phyloP scores from a whole-genome alignment of 2,888 invertebrate genomes.

The Dicranocentrus wangi region DNA sequence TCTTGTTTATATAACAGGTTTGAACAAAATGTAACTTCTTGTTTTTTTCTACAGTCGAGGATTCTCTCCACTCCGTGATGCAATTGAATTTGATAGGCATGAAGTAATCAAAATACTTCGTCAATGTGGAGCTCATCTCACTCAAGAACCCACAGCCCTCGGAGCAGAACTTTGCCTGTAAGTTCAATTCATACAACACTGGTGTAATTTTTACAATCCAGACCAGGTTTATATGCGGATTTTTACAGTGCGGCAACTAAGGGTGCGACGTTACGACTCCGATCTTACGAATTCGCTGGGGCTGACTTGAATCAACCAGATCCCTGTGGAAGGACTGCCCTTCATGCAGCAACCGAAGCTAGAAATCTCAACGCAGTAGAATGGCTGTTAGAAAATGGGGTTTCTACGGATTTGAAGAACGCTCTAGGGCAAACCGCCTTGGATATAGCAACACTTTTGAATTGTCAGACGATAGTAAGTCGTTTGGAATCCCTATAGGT shows the following conservation, averaged over 20 bases:
- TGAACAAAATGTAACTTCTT: too few species aligned
- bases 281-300: constrained; percentile 81
- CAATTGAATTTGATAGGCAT: constrained; percentile 80
- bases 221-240: too few species aligned
- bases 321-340: constrained; percentile 80
- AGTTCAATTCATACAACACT: too few species aligned
- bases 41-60: constrained; percentile 79
- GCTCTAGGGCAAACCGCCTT: constrained; percentile 62
- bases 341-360: constrained; percentile 78
- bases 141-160: constrained; percentile 78
- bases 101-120: constrained; percentile 81
- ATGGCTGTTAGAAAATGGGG: constrained; percentile 65
- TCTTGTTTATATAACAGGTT: too few species aligned
- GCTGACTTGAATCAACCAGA: constrained; percentile 81
- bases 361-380: constrained; percentile 54
- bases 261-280: constrained; percentile 79
- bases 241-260: constrained; percentile 74
- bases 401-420: constrained; percentile 46
- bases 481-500: too few species aligned
- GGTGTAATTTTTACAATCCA: too few species aligned
- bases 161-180: constrained; percentile 82
- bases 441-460: constrained; percentile 63
- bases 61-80: constrained; percentile 83
- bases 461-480: constrained; percentile 52
- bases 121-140: constrained; percentile 85